Conservation (phyloP, 2,888 invertebrate genomes). For the Diaperis boleti region DNA sequence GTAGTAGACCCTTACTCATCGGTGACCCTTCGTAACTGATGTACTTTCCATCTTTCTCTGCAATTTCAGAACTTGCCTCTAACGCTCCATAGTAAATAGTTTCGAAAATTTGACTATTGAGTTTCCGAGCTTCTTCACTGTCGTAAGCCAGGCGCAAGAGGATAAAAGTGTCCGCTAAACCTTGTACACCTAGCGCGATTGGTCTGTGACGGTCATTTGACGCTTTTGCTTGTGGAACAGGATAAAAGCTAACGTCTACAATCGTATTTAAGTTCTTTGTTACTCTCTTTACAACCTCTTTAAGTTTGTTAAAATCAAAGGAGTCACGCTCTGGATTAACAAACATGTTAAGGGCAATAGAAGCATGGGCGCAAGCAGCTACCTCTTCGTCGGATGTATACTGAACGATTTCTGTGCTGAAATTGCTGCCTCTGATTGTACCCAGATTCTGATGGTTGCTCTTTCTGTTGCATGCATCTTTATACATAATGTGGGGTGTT, state of each 20-base stretch:
- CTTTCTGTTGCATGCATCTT: slow-evolving; percentile 96
- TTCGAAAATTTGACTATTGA: slow-evolving; percentile 97
- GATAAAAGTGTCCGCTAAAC: slow-evolving; percentile 96
- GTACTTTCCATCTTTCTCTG: slow-evolving; percentile 86
- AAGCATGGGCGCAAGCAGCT: slow-evolving; percentile 98
- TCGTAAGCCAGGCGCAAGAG: slow-evolving; percentile 95
- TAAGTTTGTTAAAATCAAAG: slow-evolving; percentile 90
- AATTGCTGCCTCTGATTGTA: slow-evolving; percentile 97
- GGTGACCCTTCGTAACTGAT: slow-evolving; percentile 91
- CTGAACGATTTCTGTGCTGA: slow-evolving; percentile 98
- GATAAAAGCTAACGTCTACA: slow-evolving; percentile 97
- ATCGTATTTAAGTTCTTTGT: slow-evolving; percentile 96
- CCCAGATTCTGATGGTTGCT: slow-evolving; percentile 98
- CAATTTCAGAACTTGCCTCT: slow-evolving; percentile 95
- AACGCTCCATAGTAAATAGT: slow-evolving; percentile 97
- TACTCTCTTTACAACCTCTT: slow-evolving; percentile 87
- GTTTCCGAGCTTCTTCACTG: slow-evolving; percentile 80
- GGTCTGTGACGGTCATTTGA: slow-evolving; percentile 92
- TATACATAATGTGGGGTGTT: slow-evolving; percentile 96
- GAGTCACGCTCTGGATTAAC: slow-evolving; percentile 80
- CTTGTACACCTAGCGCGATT: slow-evolving; percentile 96
- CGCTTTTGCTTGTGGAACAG: slow-evolving; percentile 85
- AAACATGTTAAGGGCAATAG: slow-evolving; percentile 96
- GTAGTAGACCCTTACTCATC: slow-evolving; percentile 94
- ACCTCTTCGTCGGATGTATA: slow-evolving; percentile 94